These are phyloP conservation scores for Papilio elwesi DNA, from an alignment of 2,888 invertebrate species.

Conservation along the genomic window DNA sequence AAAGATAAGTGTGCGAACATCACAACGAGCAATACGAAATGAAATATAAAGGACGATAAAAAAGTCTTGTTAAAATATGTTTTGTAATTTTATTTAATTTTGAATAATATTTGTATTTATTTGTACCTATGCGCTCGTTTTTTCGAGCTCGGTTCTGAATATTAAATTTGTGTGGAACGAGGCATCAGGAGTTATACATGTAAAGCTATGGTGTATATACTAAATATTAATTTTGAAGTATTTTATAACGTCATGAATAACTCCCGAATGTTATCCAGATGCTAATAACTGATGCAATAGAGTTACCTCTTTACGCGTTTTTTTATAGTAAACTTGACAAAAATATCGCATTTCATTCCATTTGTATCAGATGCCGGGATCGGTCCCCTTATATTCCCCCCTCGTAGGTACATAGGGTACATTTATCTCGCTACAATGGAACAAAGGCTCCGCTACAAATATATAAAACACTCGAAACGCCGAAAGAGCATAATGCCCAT, in stretches of 20 bases:
- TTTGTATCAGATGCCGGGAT: constrained; percentile 73
- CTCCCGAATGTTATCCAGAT: constrained; percentile 5
- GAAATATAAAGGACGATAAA: no score
- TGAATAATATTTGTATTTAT: no score
- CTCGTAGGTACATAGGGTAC: constrained; percentile 62
- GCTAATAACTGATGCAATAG: constrained; percentile 19
- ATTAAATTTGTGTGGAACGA: no score
- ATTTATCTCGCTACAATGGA: constrained; percentile 75
- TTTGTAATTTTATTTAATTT: no score
- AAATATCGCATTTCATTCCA: constrained; percentile 78
- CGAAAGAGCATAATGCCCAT: constrained; percentile 80
- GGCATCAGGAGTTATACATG: no score
- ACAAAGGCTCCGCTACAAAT: constrained; percentile 77
- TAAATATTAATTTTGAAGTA: not conserved
- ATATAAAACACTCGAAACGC: constrained; percentile 82
- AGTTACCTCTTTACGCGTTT: constrained; percentile 48
- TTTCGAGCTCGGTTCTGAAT: no score
- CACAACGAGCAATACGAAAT: no score
- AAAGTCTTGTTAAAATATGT: no score
- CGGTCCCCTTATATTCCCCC: constrained; percentile 68
- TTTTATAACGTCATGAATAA: not conserved
- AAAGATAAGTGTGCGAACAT: no score
- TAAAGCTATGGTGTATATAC: no score
- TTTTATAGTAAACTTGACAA: constrained; percentile 58
- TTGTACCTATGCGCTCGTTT: no score